These are phyloP conservation scores for Vicugna pacos DNA, from an alignment of 2,113 vertebrate genomes.

Conservation along the genomic window DNA sequence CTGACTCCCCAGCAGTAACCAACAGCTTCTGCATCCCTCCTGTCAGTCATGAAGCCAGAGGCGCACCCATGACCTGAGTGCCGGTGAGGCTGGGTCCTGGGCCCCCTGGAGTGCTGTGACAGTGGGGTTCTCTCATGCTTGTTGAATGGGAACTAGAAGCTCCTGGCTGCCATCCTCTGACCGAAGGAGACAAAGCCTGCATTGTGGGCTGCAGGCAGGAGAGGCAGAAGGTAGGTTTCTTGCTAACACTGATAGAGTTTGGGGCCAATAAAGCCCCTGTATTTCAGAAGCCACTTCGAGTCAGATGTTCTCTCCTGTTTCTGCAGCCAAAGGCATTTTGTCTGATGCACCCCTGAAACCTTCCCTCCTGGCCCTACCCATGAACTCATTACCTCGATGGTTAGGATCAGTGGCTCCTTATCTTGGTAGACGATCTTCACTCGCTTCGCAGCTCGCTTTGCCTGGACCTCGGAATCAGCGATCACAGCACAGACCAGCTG, in stretches of 20 bases:
- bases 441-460: slow-evolving; percentile 83
- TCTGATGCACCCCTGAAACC: neutral
- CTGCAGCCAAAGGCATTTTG: neutral
- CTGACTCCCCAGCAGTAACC: neutral
- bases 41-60: neutral
- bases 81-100: neutral
- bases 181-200: neutral
- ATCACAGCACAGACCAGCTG: slow-evolving; percentile 87
- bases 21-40: neutral
- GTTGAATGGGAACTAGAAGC: neutral
- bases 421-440: slow-evolving; percentile 86
- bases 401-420: slow-evolving; percentile 86
- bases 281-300: neutral
- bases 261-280: neutral
- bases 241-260: neutral
- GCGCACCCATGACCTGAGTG: neutral
- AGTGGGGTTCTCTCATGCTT: neutral
- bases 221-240: neutral
- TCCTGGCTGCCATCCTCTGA: neutral
- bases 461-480: slow-evolving; percentile 83
- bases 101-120: neutral
- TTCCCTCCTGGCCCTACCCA: neutral
- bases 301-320: neutral
- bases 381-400: slow-evolving; percentile 84
- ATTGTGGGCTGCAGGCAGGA: neutral